These are phyloP conservation scores for Ammodytes dubius DNA, from an alignment of 2,113 vertebrate genomes.

Conservation along the genomic window DNA sequence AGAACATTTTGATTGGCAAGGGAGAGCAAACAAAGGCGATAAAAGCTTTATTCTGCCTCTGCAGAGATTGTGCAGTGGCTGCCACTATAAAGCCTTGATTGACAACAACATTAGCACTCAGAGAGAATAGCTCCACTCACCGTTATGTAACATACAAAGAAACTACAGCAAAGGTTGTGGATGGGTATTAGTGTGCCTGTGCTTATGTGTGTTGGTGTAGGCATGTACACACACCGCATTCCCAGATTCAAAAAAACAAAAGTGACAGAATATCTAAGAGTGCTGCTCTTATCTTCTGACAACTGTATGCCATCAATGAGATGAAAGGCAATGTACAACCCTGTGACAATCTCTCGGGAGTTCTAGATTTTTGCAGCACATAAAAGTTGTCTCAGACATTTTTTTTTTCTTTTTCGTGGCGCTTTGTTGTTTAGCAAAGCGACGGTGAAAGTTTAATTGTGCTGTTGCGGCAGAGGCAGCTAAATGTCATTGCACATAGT, in stretches of 20 bases:
- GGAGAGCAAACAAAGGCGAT: slow-evolving; percentile 68
- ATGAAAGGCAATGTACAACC: slow-evolving; percentile 58
- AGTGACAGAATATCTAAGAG: slow-evolving; percentile 66
- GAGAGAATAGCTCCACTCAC: slow-evolving; percentile 76
- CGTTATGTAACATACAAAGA: slow-evolving; percentile 77
- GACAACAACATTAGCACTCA: slow-evolving; percentile 80
- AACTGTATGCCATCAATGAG: slow-evolving; percentile 57
- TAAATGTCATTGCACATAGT: slow-evolving; percentile 60
- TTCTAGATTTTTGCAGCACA: slow-evolving; percentile 57
- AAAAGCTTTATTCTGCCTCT: slow-evolving; percentile 75
- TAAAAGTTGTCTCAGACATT: slow-evolving; percentile 45
- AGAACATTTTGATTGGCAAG: slow-evolving; percentile 58
- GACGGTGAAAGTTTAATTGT: slow-evolving; percentile 64
- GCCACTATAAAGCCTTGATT: slow-evolving; percentile 77
- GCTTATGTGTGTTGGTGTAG: slow-evolving; percentile 38
- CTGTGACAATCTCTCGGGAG: slow-evolving; percentile 46
- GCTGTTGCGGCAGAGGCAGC: slow-evolving; percentile 56
- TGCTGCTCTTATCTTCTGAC: slow-evolving; percentile 63
- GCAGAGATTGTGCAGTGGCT: slow-evolving; percentile 72
- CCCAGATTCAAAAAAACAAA: slow-evolving; percentile 57
- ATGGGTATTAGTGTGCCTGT: slow-evolving; percentile 45
- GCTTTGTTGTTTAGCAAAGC: slow-evolving; percentile 66
- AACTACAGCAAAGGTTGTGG: slow-evolving; percentile 57
- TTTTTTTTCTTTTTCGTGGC: slow-evolving; percentile 7
- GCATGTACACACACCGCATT: slow-evolving; percentile 31